These are phyloP conservation scores for Myopa testacea DNA, from an alignment of 2,888 invertebrate genomes.

Conservation along the genomic window DNA sequence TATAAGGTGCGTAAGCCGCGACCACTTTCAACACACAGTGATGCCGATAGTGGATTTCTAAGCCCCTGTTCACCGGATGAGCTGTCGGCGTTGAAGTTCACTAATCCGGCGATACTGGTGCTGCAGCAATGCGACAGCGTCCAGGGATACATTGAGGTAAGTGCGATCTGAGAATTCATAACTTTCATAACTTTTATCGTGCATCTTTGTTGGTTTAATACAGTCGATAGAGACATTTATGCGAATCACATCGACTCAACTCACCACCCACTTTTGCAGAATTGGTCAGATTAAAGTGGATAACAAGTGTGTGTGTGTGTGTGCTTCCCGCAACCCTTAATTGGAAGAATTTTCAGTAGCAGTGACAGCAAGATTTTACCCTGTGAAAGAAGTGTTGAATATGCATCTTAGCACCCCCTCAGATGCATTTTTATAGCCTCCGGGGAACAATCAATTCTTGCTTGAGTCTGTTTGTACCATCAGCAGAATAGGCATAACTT, in stretches of 20 bases:
- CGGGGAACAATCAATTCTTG: slow-evolving; percentile 31
- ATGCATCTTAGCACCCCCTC: slow-evolving; percentile 7
- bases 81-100: slow-evolving; percentile 54
- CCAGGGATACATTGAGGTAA: slow-evolving; percentile 68
- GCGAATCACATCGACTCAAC: too few relatives aligned
- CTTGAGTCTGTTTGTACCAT: slow-evolving; percentile 17
- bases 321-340: neutral
- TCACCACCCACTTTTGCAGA: too few relatives aligned
- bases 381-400: neutral
- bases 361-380: too few relatives aligned
- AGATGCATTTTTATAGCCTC: slow-evolving; percentile 24
- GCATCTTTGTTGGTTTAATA: too few relatives aligned
- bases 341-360: neutral
- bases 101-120: slow-evolving; percentile 64
- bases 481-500: slow-evolving; percentile 13
- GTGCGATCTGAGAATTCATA: slow-evolving; percentile 43
- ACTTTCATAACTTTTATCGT: neutral
- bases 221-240: too few relatives aligned
- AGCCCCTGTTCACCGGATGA: slow-evolving; percentile 75
- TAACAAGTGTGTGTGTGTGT: too few relatives aligned
- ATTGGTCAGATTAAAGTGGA: too few relatives aligned
- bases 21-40: slow-evolving; percentile 70
- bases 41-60: slow-evolving; percentile 75
- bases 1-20: slow-evolving; percentile 66
- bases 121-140: slow-evolving; percentile 68